phyloP scores from a whole-genome alignment of 2,113 vertebrate genomes.

The Gymnocephalus cernua region DNA sequence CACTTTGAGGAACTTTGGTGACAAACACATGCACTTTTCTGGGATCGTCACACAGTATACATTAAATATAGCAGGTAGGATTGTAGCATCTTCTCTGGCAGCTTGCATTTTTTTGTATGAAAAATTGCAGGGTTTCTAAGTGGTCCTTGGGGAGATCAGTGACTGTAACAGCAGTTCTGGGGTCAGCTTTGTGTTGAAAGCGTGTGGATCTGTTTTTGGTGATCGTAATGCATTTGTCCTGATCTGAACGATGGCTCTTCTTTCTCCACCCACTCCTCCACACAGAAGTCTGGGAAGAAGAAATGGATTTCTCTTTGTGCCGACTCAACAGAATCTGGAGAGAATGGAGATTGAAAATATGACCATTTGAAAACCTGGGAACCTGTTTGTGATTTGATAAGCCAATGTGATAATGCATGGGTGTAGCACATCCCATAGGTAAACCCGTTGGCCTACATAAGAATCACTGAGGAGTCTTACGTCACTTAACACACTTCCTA shows the following conservation, averaged over 20 bases:
- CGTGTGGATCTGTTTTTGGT: slow-evolving; percentile 80
- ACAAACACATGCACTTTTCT: not conserved
- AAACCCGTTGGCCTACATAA: not conserved
- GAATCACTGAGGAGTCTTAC: not conserved
- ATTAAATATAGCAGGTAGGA: not conserved
- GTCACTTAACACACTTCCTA: slow-evolving; percentile 54
- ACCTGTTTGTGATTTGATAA: not conserved
- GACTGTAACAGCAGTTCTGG: slow-evolving; percentile 15
- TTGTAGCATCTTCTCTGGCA: not conserved
- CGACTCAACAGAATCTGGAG: slow-evolving; percentile 89
- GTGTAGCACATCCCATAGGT: not conserved
- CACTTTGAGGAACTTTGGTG: not conserved
- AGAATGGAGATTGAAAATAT: not conserved
- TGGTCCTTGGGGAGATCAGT: not conserved
- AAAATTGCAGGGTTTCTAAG: not conserved
- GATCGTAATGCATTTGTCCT: slow-evolving; percentile 75
- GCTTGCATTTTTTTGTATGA: not conserved
- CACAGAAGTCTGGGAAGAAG: slow-evolving; percentile 93
- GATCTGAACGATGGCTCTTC: slow-evolving; percentile 86
- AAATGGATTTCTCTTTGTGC: slow-evolving; percentile 91
- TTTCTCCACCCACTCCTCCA: slow-evolving; percentile 86
- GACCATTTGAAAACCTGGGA: not conserved
- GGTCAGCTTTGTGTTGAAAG: slow-evolving; percentile 59
- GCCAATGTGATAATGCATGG: not conserved
- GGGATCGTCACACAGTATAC: not conserved